Conservation (phyloP, 2,888 invertebrate genomes). For the Clepsis dumicolana region DNA sequence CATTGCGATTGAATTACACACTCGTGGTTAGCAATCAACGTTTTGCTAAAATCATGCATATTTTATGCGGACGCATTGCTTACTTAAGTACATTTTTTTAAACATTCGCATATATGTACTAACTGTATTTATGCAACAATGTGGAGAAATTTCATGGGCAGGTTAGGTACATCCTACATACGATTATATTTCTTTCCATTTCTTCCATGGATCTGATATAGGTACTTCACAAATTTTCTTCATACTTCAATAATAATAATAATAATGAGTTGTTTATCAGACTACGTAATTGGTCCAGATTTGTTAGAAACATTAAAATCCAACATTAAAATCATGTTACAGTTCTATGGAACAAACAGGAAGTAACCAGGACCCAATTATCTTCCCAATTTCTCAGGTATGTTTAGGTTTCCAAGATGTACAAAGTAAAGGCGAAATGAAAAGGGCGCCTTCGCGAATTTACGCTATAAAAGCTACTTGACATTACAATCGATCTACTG, state of each 20-base stretch:
- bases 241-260: no score
- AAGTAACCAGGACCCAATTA: not conserved
- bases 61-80: not conserved
- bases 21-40: conserved; percentile 5
- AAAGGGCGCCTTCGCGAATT: conserved; percentile 7
- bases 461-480: conserved; percentile 19
- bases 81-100: not conserved
- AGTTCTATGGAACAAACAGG: not conserved
- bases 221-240: no score
- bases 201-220: no score
- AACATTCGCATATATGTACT: not conserved
- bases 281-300: no score
- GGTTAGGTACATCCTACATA: no score
- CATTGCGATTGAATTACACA: conserved; percentile 34
- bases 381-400: not conserved
- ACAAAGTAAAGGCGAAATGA: not conserved
- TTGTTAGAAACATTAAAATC: no score
- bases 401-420: not conserved
- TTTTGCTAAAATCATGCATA: not conserved
- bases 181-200: no score
- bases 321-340: no score
- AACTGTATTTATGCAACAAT: no score
- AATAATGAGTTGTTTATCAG: no score
- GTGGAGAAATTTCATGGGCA: no score
- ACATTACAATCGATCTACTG: conserved; percentile 45